Base-by-base conservation (phyloP, 2,113 vertebrate genomes). In the Xerus inauris region DNA sequence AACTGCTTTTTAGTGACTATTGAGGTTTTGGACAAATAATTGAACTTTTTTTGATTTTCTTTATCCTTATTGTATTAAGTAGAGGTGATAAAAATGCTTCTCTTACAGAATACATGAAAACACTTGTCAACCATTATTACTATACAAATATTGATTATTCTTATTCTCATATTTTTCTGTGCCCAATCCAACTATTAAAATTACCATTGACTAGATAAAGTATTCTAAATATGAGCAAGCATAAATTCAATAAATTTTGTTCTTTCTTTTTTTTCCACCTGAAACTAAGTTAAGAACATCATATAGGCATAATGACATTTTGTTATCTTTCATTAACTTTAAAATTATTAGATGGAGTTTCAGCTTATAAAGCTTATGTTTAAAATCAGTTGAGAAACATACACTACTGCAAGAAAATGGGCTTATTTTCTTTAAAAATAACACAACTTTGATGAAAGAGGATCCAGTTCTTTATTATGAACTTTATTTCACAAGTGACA, bases 401-500 rank as follows among this genome's bases (percentile, higher is more conserved):
- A 17, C 6, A 80, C 4, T 64, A 16, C n/a, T 57, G 22, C 47
- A 17, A 45, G 59, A 45, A 87, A 87, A 75, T 32, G 8, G 20
- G 0, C 57, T 87, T 13, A 22, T 75, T 59, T 35, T 80, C 65
- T 47, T 86, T 38, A 38, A 67, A 71, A 85, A 38, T 80, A 42
- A 45, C 13, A 84, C 12, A 62, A 45, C 1, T 89, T 67, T 79
- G 16, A n/a, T 62, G 20, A 75, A 83, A 76, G 30, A 59, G 12
- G 20, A 65, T 32, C 26, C 7, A 87, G 19, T 69, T 82, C 11
- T 87, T 76, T 38, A 87, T 54, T 69, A 47, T 62, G 32, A 10
- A 73, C 3, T 90, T 85, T 94, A 87, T 92, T 92, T 94, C 8
- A 90, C 14, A 94, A 85, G 17, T 65, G 20, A 77, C 8, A 57